Percentiles rank a stretch among this genome's conserved stretches.
Evolutionary conservation across 2,797 vertebrate species (phyloP).

Genomic region (Enteromius anoplus): DNA sequence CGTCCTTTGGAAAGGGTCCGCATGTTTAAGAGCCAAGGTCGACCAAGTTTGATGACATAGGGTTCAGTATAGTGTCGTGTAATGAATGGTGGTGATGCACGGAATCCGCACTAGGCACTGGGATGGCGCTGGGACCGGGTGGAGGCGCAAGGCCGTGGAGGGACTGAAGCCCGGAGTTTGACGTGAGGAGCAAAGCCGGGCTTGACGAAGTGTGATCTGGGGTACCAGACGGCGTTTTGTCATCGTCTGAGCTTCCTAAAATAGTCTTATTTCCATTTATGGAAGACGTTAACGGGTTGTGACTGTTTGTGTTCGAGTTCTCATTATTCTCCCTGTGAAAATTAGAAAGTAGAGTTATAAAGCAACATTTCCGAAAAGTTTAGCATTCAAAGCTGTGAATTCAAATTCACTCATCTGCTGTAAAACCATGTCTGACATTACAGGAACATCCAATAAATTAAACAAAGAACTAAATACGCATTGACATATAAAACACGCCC

Average conservation of each 20-base stretch:
- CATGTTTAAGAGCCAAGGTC: constrained; percentile 94
- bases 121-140: constrained; percentile 95
- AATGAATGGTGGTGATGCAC: constrained; percentile 95
- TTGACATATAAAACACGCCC: not conserved
- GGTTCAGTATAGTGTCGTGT: constrained; percentile 98
- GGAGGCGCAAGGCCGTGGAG: constrained; percentile 93
- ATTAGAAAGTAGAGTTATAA: constrained; percentile 26
- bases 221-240: constrained; percentile 95
- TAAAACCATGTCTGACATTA: not conserved
- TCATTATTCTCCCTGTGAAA: constrained; percentile 94
- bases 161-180: constrained; percentile 85
- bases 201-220: constrained; percentile 94
- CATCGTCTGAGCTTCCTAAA: constrained; percentile 97
- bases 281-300: constrained; percentile 92
- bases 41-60: constrained; percentile 98
- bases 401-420: not conserved
- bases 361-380: not conserved
- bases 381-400: not conserved
- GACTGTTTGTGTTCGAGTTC: constrained; percentile 95
- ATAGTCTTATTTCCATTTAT: constrained; percentile 98
- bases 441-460: not conserved
- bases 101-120: constrained; percentile 87
- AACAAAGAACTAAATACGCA: not conserved
- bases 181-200: constrained; percentile 89
- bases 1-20: constrained; percentile 57